Evolutionary conservation across 2,888 invertebrate genomes (phyloP).

Genomic region (Aleiodes alternator): DNA sequence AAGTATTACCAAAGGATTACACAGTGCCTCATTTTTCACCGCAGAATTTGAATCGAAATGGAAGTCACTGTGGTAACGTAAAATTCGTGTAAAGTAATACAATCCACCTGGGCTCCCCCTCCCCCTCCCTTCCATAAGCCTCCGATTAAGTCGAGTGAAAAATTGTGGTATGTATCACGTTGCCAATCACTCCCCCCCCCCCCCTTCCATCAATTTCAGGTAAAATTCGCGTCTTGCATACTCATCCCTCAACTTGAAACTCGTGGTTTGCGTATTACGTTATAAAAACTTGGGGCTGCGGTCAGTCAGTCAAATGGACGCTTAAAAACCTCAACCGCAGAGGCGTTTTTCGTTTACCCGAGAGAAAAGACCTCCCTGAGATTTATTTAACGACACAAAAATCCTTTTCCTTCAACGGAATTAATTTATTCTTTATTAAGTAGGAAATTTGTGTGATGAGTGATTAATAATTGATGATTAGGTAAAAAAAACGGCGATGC

Average conservation of each 20-base stretch:
- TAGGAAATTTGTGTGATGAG: too few relatives aligned
- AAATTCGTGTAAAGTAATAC: conserved; percentile 24
- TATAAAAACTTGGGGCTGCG: conserved; percentile 14
- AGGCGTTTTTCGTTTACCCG: conserved; percentile 26
- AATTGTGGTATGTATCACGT: conserved; percentile 21
- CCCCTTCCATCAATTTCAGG: not conserved
- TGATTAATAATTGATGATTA: too few relatives aligned
- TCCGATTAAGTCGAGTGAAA: conserved; percentile 15
- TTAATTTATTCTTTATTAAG: too few relatives aligned
- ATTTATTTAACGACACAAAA: conserved; percentile 1
- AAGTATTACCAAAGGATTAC: too few relatives aligned
- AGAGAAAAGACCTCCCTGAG: conserved; percentile 21
- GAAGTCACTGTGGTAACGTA: conserved; percentile 16
- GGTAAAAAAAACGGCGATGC: too few relatives aligned
- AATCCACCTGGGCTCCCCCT: conserved; percentile 8
- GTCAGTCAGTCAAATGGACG: conserved; percentile 17
- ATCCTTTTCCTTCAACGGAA: too few relatives aligned
- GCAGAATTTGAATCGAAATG: too few relatives aligned
- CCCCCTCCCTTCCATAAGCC: not conserved
- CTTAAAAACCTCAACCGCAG: conserved; percentile 27
- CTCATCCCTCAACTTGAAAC: too few relatives aligned
- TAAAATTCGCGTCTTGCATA: too few relatives aligned
- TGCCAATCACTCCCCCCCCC: conserved; percentile 6
- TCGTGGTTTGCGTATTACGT: not conserved
- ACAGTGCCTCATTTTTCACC: too few relatives aligned